Conservation (phyloP, 2,888 invertebrate species). For the Beris morrisii region DNA sequence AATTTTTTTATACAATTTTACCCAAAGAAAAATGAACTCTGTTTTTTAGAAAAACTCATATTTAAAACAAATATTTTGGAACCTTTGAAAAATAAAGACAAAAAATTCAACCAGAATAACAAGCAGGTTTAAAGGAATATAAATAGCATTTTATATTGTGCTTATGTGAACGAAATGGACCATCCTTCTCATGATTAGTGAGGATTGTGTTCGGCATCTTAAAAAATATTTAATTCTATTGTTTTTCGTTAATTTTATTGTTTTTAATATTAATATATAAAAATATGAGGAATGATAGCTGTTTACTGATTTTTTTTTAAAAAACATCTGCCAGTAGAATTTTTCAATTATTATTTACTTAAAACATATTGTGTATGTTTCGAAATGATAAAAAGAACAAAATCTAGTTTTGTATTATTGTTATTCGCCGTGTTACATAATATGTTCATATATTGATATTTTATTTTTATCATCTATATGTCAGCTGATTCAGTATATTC, state of each 20-base stretch:
- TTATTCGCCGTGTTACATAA: slow-evolving; percentile 27
- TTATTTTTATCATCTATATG: slow-evolving; percentile 27
- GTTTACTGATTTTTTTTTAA: slow-evolving; percentile 20
- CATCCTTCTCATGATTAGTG: neutral
- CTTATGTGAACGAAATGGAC: neutral
- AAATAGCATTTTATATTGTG: neutral
- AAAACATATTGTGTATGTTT: slow-evolving; percentile 9
- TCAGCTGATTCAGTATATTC: slow-evolving; percentile 21
- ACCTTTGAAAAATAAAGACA: no score
- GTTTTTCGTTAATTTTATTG: slow-evolving; percentile 11
- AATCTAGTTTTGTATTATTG: slow-evolving; percentile 28
- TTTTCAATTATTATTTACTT: slow-evolving; percentile 10
- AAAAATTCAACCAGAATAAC: no score
- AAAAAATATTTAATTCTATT: slow-evolving; percentile 18
- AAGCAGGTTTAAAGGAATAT: no score
- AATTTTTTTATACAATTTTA: slow-evolving; percentile 18
- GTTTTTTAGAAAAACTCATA: no score
- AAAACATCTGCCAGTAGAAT: slow-evolving; percentile 19
- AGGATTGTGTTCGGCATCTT: slow-evolving; percentile 25
- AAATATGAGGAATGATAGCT: slow-evolving; percentile 27
- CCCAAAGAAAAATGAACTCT: neutral
- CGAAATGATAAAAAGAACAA: slow-evolving; percentile 10
- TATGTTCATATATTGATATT: slow-evolving; percentile 26
- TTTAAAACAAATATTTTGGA: no score
- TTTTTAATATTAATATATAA: slow-evolving; percentile 5